Evolutionary conservation across 2,797 vertebrate genomes (phyloP), one percentile per base, ranked within the genome.

Genomic region (Oophaga sylvatica): DNA sequence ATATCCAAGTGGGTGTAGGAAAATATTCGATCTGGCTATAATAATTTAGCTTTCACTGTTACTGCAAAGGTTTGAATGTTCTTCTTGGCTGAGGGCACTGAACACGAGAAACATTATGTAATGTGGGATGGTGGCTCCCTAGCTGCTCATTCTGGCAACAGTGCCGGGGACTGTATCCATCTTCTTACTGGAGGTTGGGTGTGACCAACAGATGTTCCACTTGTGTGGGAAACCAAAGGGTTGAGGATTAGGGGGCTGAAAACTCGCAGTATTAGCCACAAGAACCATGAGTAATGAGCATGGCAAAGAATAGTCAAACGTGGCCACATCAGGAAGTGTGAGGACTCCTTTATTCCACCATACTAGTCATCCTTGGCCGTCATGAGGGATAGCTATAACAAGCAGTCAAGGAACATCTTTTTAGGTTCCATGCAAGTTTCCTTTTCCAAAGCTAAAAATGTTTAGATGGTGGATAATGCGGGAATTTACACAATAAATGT

Each of bases 71-170:
- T 45, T n/a, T 62, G 13, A 29, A 22, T 80, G 35, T 63, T 20
- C 62, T 41, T 67, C 59, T 81, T 81, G 56, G 68, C 67, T 7
- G 68, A 73, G 48, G 67, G 56, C 56, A 73, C 16, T 35, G 68
- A 56, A 71, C 48, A 71, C 13, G 56, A 84, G 70, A 63, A 29
- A 53, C 19, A 31, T 84, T 84, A 84, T 84, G 83, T 77, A 84
- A 84, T 76, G 31, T 76, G 59, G 71, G 83, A 31, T 70, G 73
- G 87, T 71, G 56, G 11, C 11, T 80, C 78, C 26, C 67, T 62
- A n/a, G 57, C 45, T 13, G 16, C 59, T 67, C 57, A 19, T 88
- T 71, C 77, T 75, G 82, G 87, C 57, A 73, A 6, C 19, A 26
- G 13, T 45, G 20, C 5, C 12, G 22, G 2, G 16, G 77, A 81